Conservation (phyloP, 2,888 invertebrate species). For the Metalampra italica region DNA sequence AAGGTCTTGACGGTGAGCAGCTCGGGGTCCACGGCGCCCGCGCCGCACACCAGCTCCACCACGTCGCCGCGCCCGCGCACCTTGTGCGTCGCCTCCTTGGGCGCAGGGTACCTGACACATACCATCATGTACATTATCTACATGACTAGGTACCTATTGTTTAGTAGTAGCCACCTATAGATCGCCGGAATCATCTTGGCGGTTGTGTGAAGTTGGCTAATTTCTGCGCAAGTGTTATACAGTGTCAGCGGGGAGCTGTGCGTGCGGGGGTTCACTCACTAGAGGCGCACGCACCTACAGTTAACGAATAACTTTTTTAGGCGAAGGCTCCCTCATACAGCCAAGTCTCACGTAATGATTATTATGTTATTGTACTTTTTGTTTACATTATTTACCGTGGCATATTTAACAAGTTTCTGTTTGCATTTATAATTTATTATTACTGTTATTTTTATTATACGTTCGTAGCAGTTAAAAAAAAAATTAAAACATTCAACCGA, state of each 20-base stretch:
- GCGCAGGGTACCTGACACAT: constrained; percentile 84
- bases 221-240: background rate
- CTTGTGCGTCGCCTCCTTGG: constrained; percentile 93
- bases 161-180: background rate
- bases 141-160: background rate
- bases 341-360: no score
- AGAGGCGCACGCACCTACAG: background rate
- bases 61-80: constrained; percentile 92
- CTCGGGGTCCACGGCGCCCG: constrained; percentile 90
- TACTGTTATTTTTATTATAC: no score
- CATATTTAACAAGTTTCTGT: no score
- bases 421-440: no score
- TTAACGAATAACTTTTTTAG: no score
- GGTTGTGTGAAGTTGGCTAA: no score
- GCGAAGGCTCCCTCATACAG: no score
- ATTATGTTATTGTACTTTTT: no score
- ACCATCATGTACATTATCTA: background rate
- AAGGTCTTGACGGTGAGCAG: constrained; percentile 97
- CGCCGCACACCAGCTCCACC: constrained; percentile 89
- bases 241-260: background rate
- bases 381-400: no score
- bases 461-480: no score
- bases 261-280: background rate
- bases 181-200: no score
- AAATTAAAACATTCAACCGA: no score